A percentile compares a stretch with the other conserved stretches of the same genome.
Evolutionary conservation across 2,888 invertebrate species (phyloP).

Genomic region (Lepidochitona cinerea): DNA sequence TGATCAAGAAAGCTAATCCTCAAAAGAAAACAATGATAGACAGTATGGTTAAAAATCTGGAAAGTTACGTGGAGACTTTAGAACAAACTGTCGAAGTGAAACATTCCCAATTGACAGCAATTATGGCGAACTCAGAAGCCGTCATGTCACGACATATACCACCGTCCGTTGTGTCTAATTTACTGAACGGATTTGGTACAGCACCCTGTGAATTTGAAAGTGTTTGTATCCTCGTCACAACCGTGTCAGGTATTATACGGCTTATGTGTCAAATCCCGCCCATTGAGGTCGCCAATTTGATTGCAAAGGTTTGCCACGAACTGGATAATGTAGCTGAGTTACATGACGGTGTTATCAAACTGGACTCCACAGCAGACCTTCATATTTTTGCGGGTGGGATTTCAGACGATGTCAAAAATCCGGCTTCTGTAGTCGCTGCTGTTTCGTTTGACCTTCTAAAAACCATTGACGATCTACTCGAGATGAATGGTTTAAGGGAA

Average conservation of each 20-base stretch:
- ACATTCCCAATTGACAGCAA: conserved; percentile 41
- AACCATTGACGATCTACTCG: background rate
- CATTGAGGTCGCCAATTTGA: background rate
- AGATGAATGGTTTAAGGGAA: background rate
- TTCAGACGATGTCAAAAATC: background rate
- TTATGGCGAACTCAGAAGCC: conserved; percentile 44
- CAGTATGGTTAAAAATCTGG: conserved; percentile 64
- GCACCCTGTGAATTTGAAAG: conserved; percentile 33
- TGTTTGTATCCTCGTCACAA: background rate
- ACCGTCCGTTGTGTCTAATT: conserved; percentile 40
- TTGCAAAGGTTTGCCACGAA: background rate
- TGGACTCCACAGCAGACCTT: background rate
- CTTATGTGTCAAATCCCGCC: background rate
- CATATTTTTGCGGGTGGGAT: background rate
- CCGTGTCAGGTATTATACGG: background rate
- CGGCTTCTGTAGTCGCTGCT: background rate
- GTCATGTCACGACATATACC: conserved; percentile 56
- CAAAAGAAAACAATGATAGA: conserved; percentile 58
- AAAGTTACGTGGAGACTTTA: conserved; percentile 53
- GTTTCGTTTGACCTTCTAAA: background rate
- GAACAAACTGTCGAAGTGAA: conserved; percentile 48
- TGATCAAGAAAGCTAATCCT: conserved; percentile 46
- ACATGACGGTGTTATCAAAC: background rate
- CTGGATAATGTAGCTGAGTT: background rate
- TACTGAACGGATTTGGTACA: conserved; percentile 37